Conservation (phyloP, 2,888 invertebrate genomes). For the Lobophora halterata region DNA sequence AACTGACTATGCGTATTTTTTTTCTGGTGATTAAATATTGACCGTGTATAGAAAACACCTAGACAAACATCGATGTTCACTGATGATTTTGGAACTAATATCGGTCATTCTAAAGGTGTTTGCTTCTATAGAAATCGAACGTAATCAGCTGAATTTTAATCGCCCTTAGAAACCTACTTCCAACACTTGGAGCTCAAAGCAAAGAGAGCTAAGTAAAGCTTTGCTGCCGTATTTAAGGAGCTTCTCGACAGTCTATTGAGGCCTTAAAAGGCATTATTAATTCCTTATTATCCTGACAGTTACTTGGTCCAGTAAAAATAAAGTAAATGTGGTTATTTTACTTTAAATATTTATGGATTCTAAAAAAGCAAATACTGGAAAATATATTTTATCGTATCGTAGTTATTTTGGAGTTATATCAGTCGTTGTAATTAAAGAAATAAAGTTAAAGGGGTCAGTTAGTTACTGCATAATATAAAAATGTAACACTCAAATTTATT, state of each 20-base stretch:
- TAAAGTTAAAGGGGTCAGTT: no score
- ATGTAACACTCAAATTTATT: no score
- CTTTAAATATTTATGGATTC: constrained; percentile 5
- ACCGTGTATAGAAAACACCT: no score
- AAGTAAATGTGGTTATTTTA: background rate
- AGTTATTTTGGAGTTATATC: no score
- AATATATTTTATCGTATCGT: no score
- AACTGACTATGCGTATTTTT: no score
- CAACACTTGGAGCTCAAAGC: constrained; percentile 40
- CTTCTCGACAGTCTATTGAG: constrained; percentile 34
- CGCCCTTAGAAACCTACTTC: constrained; percentile 43
- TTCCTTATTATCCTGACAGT: constrained; percentile 35
- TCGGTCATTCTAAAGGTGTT: background rate
- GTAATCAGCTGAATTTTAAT: constrained; percentile 55
- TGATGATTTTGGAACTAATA: background rate
- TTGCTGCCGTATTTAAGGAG: constrained; percentile 33
- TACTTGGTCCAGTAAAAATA: constrained; percentile 20
- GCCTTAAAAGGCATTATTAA: constrained; percentile 44
- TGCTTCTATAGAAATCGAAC: constrained; percentile 33
- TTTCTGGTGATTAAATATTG: no score
- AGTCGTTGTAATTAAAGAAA: no score
- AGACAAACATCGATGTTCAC: no score
- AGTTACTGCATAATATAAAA: no score
- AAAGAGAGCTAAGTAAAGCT: constrained; percentile 46
- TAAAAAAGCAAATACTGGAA: background rate